phyloP scores from a whole-genome alignment of 2,888 invertebrate genomes.

The Diloba caeruleocephala region DNA sequence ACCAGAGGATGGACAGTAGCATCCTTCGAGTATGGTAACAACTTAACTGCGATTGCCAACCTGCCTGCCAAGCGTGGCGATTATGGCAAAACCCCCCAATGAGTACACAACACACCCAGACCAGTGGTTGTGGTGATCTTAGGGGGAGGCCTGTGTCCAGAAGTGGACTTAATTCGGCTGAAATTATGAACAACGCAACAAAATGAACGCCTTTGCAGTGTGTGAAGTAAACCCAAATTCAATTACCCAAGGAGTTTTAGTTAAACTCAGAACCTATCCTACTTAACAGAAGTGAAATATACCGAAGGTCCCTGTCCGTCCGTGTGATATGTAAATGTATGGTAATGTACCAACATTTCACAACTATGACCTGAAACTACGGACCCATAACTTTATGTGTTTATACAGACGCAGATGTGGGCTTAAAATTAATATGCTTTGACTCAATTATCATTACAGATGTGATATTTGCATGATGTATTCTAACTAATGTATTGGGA shows the following conservation, averaged over 20 bases:
- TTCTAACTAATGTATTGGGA: constrained; percentile 35
- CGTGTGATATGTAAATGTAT: constrained; percentile 80
- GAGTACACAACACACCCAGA: no score
- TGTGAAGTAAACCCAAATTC: no score
- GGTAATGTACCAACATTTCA: constrained; percentile 77
- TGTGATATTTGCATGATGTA: constrained; percentile 50
- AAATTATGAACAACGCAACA: no score
- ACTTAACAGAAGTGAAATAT: constrained; percentile 15
- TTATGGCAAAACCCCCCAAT: no score
- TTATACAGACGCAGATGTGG: constrained; percentile 79
- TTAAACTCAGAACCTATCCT: background rate
- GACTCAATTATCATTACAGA: constrained; percentile 74
- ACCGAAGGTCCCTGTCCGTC: constrained; percentile 37
- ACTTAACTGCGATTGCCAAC: no score
- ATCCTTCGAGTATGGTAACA: no score
- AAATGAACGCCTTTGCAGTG: no score
- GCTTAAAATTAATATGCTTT: constrained; percentile 85
- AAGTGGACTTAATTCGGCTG: no score
- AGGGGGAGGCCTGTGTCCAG: no score
- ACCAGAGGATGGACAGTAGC: no score
- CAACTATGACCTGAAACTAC: constrained; percentile 69
- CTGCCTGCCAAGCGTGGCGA: no score
- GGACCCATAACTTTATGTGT: constrained; percentile 74
- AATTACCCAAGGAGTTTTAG: constrained; percentile 1
- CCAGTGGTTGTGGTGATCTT: no score